phyloP scores from a whole-genome alignment of 53 echinoderm and acorn worm genomes.

The Echinometra lucunter region DNA sequence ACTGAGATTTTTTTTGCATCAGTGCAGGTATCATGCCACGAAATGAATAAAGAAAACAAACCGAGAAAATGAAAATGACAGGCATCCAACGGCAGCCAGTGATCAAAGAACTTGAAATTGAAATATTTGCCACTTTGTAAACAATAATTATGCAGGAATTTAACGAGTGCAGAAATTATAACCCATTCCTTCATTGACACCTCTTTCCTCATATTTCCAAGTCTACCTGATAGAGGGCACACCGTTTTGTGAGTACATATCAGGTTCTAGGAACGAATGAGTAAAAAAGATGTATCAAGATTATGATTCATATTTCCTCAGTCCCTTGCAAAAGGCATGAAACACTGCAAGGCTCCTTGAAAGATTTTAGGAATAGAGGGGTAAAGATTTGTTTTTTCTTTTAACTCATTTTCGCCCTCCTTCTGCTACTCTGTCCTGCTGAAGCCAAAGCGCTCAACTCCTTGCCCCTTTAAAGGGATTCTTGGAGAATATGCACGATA shows the following conservation, averaged over 20 bases:
- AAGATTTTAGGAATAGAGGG: not conserved
- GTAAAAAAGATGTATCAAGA: conserved; percentile 4
- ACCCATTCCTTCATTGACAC: not conserved
- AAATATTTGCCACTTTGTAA: not conserved
- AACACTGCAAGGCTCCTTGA: not conserved
- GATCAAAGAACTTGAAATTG: not conserved
- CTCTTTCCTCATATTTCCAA: not conserved
- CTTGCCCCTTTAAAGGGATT: conserved; percentile 13
- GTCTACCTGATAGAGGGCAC: not conserved
- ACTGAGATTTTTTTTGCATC: not conserved
- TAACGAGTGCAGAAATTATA: not conserved
- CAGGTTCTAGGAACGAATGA: not conserved
- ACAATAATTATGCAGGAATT: not conserved
- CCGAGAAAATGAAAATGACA: not conserved
- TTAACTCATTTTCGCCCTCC: not conserved
- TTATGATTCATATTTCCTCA: not conserved
- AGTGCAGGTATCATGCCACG: not conserved
- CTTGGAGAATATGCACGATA: conserved; percentile 7
- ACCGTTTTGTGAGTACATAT: not conserved
- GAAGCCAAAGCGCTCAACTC: conserved; percentile 36
- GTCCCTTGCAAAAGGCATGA: too few species aligned
- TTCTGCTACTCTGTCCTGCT: conserved; percentile 12
- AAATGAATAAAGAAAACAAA: not conserved
- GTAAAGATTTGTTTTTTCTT: conserved; percentile 5
- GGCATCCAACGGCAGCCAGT: not conserved